These are phyloP conservation scores for Rhynchophorus ferrugineus DNA, from an alignment of 1,140 invertebrate species.

Conservation along the genomic window DNA sequence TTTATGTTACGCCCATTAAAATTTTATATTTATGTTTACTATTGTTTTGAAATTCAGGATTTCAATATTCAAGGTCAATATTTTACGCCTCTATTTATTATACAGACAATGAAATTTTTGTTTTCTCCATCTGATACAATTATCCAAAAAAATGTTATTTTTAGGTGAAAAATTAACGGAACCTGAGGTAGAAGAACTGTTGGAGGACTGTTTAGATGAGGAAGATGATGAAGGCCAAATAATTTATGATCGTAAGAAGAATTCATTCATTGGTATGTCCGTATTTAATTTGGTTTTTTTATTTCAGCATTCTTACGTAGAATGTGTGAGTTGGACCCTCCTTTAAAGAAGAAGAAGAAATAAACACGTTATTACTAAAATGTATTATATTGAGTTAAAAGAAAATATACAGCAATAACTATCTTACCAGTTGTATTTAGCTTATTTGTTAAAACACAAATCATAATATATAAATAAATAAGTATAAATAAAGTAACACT, in stretches of 20 bases:
- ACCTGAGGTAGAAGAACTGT: conserved; percentile 69
- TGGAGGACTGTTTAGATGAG: conserved; percentile 80
- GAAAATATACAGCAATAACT: no score
- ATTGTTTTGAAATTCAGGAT: background rate
- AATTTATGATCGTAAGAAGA: conserved; percentile 81
- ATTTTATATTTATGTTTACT: background rate
- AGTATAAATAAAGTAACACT: no score
- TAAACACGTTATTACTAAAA: conserved; percentile 12
- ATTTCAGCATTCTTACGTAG: conserved; percentile 31
- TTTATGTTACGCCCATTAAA: background rate
- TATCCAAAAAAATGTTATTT: no score
- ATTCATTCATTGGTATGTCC: background rate
- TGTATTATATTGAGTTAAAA: no score
- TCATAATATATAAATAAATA: no score
- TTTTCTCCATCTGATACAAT: no score
- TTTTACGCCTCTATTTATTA: no score
- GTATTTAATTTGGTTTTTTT: background rate
- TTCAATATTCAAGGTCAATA: no score
- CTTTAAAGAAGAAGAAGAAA: conserved; percentile 30
- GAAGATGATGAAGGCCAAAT: conserved; percentile 93
- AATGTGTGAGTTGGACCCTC: conserved; percentile 32
- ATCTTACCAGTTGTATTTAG: no score
- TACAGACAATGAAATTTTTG: no score
- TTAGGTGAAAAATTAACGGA: conserved; percentile 81
- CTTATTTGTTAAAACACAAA: no score